phyloP scores from a whole-genome alignment of 2,113 vertebrate genomes.

The Willisornis vidua region DNA sequence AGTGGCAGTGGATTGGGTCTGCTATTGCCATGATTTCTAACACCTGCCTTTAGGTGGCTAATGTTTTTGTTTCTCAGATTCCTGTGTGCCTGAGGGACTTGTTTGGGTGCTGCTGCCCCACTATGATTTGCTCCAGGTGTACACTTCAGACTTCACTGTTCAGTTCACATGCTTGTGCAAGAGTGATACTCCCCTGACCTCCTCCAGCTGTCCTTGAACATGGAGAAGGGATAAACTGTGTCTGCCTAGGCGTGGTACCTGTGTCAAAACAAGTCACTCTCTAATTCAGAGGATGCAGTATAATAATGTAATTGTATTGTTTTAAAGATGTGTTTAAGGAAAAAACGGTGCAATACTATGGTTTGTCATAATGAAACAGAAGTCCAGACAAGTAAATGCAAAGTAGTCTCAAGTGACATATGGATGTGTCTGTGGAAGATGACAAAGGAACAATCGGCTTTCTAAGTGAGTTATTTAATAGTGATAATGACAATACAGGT shows the following conservation, averaged over 20 bases:
- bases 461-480: neutral
- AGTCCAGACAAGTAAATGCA: neutral
- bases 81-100: neutral
- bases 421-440: neutral
- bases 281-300: neutral
- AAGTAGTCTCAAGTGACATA: neutral
- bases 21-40: neutral
- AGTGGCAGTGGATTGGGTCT: rapidly evolving
- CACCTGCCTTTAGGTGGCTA: neutral
- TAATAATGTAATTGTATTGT: neutral
- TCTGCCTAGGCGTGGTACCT: neutral
- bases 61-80: neutral
- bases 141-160: neutral
- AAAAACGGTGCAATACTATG: neutral
- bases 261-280: neutral
- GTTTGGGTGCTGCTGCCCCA: neutral
- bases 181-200: neutral
- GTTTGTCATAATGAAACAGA: neutral
- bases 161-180: rapidly evolving
- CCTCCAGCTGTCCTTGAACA: neutral
- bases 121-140: neutral
- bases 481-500: neutral
- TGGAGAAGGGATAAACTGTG: neutral
- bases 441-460: neutral
- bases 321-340: neutral